phyloP scores from a whole-genome alignment of 2,797 vertebrate genomes.

The Acrocephalus scirpaceus region DNA sequence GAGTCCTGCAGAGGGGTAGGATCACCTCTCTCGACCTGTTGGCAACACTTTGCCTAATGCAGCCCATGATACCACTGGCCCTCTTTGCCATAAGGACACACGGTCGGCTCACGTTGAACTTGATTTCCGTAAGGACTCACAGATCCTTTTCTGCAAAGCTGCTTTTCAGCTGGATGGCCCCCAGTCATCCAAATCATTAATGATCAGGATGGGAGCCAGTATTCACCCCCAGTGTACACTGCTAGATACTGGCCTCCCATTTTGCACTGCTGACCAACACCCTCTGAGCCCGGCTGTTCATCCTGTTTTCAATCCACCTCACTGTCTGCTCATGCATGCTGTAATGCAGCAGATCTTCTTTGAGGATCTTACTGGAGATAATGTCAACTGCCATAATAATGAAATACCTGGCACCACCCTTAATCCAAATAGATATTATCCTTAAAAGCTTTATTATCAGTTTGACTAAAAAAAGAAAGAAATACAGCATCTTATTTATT shows the following conservation, averaged over 20 bases:
- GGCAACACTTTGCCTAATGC: not conserved
- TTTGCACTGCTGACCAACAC: not conserved
- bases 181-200: not conserved
- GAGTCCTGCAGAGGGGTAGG: not conserved
- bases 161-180: not conserved
- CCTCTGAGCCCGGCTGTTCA: fast-evolving
- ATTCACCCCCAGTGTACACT: not conserved
- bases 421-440: not conserved
- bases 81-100: not conserved
- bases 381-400: not conserved
- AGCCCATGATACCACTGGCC: not conserved
- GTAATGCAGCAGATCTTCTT: not conserved
- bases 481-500: not conserved
- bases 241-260: not conserved
- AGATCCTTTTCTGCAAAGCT: not conserved
- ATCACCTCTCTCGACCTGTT: not conserved
- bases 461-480: not conserved
- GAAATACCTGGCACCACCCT: not conserved
- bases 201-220: not conserved
- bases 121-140: not conserved
- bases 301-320: not conserved
- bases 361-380: not conserved
- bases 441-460: not conserved
- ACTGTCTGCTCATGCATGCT: not conserved
- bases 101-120: not conserved